These are phyloP conservation scores for Tachina fera DNA, from an alignment of 2,888 invertebrate species.

Conservation along the genomic window DNA sequence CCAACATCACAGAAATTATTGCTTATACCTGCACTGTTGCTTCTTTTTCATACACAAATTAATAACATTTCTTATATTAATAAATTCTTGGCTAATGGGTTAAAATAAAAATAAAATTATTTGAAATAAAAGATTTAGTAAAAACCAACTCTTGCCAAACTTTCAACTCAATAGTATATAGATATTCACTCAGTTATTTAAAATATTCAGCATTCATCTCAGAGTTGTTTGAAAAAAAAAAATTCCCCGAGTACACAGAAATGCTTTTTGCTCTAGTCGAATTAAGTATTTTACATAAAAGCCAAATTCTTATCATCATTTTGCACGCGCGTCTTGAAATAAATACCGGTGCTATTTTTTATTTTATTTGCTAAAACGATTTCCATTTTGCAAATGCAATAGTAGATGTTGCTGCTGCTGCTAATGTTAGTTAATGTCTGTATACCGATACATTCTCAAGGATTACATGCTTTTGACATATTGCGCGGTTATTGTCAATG, in stretches of 20 bases:
- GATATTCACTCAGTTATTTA: background rate
- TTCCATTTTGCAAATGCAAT: slow-evolving; percentile 13
- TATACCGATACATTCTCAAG: slow-evolving; percentile 67
- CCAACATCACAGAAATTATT: too few relatives aligned
- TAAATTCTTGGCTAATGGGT: too few relatives aligned
- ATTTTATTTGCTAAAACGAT: slow-evolving; percentile 3
- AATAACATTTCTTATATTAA: too few relatives aligned
- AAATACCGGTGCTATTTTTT: background rate
- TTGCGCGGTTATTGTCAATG: slow-evolving; percentile 72
- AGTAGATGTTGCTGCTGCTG: slow-evolving; percentile 32
- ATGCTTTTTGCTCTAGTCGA: slow-evolving; percentile 6
- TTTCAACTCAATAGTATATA: background rate
- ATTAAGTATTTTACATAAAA: slow-evolving; percentile 39
- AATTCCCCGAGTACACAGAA: slow-evolving; percentile 13
- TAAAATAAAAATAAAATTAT: too few relatives aligned
- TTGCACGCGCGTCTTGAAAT: slow-evolving; percentile 58
- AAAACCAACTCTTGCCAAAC: slow-evolving; percentile 8
- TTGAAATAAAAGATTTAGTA: too few relatives aligned
- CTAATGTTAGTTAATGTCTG: background rate
- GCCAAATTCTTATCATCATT: slow-evolving; percentile 46
- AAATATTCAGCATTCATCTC: background rate
- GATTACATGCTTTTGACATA: slow-evolving; percentile 70
- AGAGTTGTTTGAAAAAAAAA: slow-evolving; percentile 19
- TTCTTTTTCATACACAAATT: too few relatives aligned
- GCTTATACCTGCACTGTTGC: too few relatives aligned